Base-by-base conservation (phyloP, 35 echinoderm and acorn worm genomes). In the Anneissia japonica region DNA sequence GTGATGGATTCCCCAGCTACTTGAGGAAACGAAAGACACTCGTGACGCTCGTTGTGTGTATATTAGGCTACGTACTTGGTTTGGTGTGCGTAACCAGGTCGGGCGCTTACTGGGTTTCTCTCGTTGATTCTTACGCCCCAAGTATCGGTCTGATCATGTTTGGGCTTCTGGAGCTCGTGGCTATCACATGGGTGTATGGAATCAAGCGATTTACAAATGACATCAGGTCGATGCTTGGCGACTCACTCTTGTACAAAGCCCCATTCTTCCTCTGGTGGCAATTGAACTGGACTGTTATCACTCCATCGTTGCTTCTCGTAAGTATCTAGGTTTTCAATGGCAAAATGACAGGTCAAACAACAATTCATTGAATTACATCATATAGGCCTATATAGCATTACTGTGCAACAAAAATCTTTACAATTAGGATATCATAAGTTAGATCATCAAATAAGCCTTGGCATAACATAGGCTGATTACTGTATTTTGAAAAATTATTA, bases 51-150 rank as follows among this genome's bases (percentile, higher is more conserved):
- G 43, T 81, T 26, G 39, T 88, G 4, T 97, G 95, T 72, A 31
- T 76, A 3, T 17, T 91, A 12, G 79, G 83, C 4, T 90, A 86
- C 56, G 31, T 93, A 6, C 51, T 93, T 30, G 92, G 95, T 72
- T 74, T 97, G 34, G 87, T 85, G 0, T 97, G 95, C 39, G 83
- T 97, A 23, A 97, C 91, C 9, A 51, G 93, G 79, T 38, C 87
- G 23, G 87, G 87, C 0, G 31, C 51, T 72, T 89, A 89, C 55
- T 89, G 87, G 87, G 55, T 82, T 17, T 34, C 87, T 37, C 77
- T 82, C 12, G 0, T 89, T 31, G 77, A 89, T 45, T 82, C 77
- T 29, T 89, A 89, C 45, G 77, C 77, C 0, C 77, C 87, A 30
- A 82, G 79, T 46, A 82, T 89, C 55, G 80, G 64, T 32, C 74